Conservation (phyloP, 2,113 vertebrate genomes). For the Plecotus auritus region DNA sequence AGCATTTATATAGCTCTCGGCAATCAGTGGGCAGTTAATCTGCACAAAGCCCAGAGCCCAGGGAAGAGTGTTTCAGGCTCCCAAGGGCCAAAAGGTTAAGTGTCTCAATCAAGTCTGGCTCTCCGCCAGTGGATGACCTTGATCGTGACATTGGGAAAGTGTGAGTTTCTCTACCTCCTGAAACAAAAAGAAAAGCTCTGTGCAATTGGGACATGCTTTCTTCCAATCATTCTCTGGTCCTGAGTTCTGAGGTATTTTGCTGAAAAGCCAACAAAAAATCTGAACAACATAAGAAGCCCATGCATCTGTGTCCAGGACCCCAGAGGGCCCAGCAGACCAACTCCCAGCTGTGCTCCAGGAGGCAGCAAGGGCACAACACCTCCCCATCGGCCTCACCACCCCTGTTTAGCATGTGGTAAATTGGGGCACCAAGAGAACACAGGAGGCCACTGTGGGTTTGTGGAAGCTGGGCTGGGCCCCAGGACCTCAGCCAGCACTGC, state of each 20-base stretch:
- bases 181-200: background rate
- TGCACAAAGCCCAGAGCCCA: background rate
- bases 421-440: background rate
- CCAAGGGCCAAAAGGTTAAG: conserved; percentile 36
- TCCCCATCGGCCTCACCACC: accelerated
- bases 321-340: background rate
- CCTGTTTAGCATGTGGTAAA: background rate
- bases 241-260: background rate
- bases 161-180: background rate
- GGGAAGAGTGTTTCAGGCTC: background rate
- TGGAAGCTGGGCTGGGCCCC: background rate
- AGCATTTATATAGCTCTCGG: conserved; percentile 56
- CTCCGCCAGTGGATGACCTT: background rate
- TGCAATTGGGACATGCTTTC: background rate
- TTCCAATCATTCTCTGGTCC: background rate
- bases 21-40: conserved; percentile 37
- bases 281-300: background rate
- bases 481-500: background rate
- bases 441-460: accelerated
- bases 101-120: conserved; percentile 41
- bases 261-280: background rate
- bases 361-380: background rate
- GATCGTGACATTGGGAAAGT: background rate
- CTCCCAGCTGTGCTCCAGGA: background rate
- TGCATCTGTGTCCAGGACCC: background rate